Evolutionary conservation across 1,140 invertebrate genomes (phyloP).

Genomic region (Zaprionus vittiger): DNA sequence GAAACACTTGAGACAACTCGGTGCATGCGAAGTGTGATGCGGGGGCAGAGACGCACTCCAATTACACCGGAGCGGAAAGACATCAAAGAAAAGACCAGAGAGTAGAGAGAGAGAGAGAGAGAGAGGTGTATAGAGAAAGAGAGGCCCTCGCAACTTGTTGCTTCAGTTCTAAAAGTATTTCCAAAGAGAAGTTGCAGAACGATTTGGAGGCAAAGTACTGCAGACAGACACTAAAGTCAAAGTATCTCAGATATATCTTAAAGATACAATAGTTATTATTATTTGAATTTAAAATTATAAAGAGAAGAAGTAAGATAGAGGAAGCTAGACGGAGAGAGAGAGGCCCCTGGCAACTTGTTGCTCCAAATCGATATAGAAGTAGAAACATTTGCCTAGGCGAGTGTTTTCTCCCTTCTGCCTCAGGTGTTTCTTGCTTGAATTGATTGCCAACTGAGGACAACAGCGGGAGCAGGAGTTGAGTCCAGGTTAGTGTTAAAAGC

Average conservation of each 20-base stretch:
- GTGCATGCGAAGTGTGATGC: neutral
- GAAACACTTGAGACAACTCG: conserved; percentile 49
- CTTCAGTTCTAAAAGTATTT: neutral
- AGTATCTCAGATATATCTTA: no score
- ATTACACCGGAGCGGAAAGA: conserved; percentile 53
- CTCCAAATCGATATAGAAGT: neutral
- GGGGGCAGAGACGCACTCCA: conserved; percentile 42
- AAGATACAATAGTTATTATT: no score
- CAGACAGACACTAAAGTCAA: no score
- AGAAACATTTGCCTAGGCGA: neutral
- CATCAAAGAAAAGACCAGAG: conserved; percentile 17
- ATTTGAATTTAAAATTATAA: no score
- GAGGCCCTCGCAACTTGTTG: conserved; percentile 26
- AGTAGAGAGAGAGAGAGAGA: neutral
- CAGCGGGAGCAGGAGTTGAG: conserved; percentile 19
- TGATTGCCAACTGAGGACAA: conserved; percentile 22
- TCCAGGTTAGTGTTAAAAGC: conserved; percentile 73
- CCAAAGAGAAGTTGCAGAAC: no score
- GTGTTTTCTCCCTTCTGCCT: neutral
- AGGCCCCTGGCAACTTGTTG: conserved; percentile 29
- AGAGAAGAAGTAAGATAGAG: neutral
- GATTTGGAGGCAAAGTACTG: no score
- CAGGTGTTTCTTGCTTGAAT: conserved; percentile 41
- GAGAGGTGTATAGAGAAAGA: neutral
- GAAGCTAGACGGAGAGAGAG: neutral